Percentiles rank a stretch among this genome's conserved stretches.
Conservation (phyloP, 2,113 vertebrate species). For the Sylvicapra grimmia region DNA sequence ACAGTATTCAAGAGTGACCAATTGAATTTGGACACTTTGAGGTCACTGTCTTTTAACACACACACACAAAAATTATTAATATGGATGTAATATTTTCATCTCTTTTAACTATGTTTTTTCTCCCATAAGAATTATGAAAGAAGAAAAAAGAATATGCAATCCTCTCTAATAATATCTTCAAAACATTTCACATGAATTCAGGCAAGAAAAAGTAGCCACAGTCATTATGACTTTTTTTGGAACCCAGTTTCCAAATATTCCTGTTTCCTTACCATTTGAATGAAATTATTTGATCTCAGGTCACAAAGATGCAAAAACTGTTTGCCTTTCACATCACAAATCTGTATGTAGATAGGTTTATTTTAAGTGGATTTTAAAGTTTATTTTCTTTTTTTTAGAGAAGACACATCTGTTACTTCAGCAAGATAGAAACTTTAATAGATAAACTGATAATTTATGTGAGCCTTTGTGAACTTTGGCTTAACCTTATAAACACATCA, state of each 20-base stretch:
- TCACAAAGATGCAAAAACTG: neutral
- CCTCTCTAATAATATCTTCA: neutral
- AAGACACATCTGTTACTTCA: constrained; percentile 38
- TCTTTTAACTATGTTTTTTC: neutral
- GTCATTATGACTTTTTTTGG: neutral
- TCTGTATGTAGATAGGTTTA: neutral
- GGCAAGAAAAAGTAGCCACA: neutral
- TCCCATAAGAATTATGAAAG: neutral
- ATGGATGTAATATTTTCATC: neutral
- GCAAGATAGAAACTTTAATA: constrained; percentile 40
- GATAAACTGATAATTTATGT: constrained; percentile 67
- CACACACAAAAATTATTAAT: neutral
- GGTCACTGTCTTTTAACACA: neutral
- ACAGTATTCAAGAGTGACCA: neutral
- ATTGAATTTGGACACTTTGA: neutral
- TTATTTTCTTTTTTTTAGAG: neutral
- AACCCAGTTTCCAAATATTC: neutral
- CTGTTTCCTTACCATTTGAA: neutral
- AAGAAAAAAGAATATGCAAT: neutral
- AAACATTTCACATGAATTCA: constrained; percentile 5
- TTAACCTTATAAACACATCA: constrained; percentile 61
- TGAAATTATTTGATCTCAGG: neutral
- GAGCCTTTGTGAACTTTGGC: constrained; percentile 49
- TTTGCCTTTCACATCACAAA: neutral
- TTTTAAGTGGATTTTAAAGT: constrained; percentile 18